Evolutionary conservation across 2,888 invertebrate genomes (phyloP).

Genomic region (Heteromurus nitidus): DNA sequence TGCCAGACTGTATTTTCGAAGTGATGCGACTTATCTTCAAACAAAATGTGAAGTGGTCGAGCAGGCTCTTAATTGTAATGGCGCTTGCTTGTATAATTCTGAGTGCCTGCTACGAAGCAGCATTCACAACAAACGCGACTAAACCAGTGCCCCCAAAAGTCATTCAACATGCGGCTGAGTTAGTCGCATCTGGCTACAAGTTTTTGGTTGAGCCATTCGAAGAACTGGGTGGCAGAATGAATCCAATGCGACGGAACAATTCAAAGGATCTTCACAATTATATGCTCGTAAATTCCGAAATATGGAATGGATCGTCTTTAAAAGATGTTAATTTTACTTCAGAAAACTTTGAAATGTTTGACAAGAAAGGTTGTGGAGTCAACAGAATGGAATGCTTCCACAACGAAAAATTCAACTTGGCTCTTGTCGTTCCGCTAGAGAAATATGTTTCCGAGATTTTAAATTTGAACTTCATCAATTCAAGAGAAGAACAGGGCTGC

Average conservation of each 20-base stretch:
- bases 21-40: neutral
- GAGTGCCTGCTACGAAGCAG: neutral
- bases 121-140: slow-evolving; percentile 1
- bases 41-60: slow-evolving; percentile 13
- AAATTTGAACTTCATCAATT: neutral
- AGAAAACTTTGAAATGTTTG: neutral
- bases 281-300: slow-evolving; percentile 1
- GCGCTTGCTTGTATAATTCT: neutral
- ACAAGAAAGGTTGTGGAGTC: slow-evolving; percentile 5
- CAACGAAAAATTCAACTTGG: neutral
- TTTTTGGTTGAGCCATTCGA: neutral
- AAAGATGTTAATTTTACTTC: neutral
- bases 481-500: neutral
- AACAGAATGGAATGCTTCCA: neutral
- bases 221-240: neutral
- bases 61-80: slow-evolving; percentile 2
- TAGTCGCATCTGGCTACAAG: slow-evolving; percentile 1
- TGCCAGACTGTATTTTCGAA: neutral
- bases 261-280: neutral
- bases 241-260: neutral
- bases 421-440: neutral
- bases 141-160: neutral
- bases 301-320: neutral
- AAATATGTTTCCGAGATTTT: neutral
- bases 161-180: neutral